Percentiles rank a stretch among this genome's conserved stretches.
Conservation (phyloP, 1,140 invertebrate genomes). For the Micrasema longulum region DNA sequence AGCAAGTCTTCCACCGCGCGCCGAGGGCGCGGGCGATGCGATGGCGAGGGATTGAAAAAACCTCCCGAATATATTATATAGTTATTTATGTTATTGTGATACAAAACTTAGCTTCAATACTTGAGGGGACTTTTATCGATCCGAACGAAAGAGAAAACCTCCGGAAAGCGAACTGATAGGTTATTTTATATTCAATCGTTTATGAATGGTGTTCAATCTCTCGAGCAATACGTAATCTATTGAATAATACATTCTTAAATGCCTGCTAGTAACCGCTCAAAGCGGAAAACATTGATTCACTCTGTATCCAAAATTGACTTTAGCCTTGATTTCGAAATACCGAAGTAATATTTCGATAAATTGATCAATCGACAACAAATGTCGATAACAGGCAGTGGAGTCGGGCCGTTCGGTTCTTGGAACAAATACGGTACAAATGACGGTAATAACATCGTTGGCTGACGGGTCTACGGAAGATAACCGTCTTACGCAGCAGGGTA, state of each 20-base stretch:
- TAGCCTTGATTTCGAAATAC: no score
- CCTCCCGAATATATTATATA: constrained; percentile 5
- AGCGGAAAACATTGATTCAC: no score
- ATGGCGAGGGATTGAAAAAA: not conserved
- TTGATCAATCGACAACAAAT: constrained; percentile 5
- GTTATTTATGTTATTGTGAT: constrained; percentile 1
- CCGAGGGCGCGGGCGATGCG: not conserved
- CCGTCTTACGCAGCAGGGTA: constrained; percentile 19
- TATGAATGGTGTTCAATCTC: no score
- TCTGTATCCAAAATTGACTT: no score
- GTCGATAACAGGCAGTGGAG: not conserved
- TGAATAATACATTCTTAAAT: no score
- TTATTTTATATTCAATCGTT: not conserved
- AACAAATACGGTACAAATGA: constrained; percentile 15
- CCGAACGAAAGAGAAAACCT: not conserved
- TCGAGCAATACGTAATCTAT: no score
- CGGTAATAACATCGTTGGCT: constrained; percentile 8
- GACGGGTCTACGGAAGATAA: constrained; percentile 10
- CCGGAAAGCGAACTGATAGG: not conserved
- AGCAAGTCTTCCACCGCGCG: constrained; percentile 29
- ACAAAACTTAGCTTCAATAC: not conserved
- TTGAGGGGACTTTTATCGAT: not conserved
- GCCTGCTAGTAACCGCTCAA: not conserved
- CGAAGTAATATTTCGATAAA: not conserved
- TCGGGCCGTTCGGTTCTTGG: not conserved